Evolutionary conservation across 2,888 invertebrate species (phyloP).

Genomic region (Nysson spinosus): DNA sequence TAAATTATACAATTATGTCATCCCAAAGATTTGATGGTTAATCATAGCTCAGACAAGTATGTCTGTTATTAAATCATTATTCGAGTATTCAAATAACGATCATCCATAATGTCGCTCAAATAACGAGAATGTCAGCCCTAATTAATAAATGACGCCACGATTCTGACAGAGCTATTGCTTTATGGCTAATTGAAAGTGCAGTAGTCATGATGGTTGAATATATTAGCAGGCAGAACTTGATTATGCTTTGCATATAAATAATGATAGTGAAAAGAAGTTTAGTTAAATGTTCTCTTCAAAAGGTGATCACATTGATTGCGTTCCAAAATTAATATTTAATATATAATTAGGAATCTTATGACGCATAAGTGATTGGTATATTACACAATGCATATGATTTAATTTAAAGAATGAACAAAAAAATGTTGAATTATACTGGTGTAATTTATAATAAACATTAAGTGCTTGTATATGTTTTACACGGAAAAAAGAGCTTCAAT

Average conservation of each 20-base stretch:
- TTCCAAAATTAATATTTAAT: too few species aligned
- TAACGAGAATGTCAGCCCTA: slow-evolving; percentile 25
- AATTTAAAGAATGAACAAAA: too few species aligned
- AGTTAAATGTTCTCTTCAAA: too few species aligned
- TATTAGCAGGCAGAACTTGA: slow-evolving; percentile 30
- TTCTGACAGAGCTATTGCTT: slow-evolving; percentile 34
- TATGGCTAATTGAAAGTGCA: slow-evolving; percentile 19
- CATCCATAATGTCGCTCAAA: slow-evolving; percentile 11
- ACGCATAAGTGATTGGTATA: too few species aligned
- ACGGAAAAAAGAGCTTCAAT: too few species aligned
- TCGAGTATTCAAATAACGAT: slow-evolving; percentile 6
- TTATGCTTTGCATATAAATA: slow-evolving; percentile 1
- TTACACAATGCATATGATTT: too few species aligned
- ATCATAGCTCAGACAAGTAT: slow-evolving; percentile 15
- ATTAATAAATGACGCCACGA: slow-evolving; percentile 50
- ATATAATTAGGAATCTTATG: too few species aligned
- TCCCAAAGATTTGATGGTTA: slow-evolving; percentile 19
- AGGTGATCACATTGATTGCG: too few species aligned
- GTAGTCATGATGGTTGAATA: slow-evolving; percentile 7
- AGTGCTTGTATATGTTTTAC: too few species aligned
- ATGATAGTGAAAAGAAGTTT: background rate
- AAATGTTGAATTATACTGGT: too few species aligned
- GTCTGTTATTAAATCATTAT: background rate
- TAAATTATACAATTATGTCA: slow-evolving; percentile 4
- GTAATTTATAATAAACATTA: too few species aligned